Percentiles rank a stretch among this genome's conserved stretches.
These are phyloP conservation scores for Sycophaga agraensis DNA, from an alignment of 1,140 invertebrate genomes.

Conservation along the genomic window DNA sequence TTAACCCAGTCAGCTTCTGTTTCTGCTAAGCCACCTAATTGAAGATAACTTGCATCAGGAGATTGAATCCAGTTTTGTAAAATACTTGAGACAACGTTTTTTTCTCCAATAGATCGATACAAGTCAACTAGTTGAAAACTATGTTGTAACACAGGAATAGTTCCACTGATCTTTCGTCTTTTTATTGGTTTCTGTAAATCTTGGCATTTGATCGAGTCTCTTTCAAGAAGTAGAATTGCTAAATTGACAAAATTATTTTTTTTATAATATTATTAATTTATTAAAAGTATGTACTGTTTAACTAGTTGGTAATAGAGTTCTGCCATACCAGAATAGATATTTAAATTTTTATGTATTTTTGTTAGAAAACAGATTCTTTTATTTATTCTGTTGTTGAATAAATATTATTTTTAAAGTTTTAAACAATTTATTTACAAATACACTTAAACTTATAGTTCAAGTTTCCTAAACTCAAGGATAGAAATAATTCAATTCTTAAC, in stretches of 20 bases:
- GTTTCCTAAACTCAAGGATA: too few relatives aligned
- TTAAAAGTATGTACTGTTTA: too few relatives aligned
- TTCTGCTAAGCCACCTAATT: conserved; percentile 41
- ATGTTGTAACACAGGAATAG: conserved; percentile 8
- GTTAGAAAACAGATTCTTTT: too few relatives aligned
- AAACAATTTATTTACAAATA: too few relatives aligned
- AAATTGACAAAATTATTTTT: conserved; percentile 42
- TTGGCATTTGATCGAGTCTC: conserved; percentile 54
- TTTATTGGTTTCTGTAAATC: background rate
- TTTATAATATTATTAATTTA: too few relatives aligned
- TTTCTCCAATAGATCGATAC: conserved; percentile 65
- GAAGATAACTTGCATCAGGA: conserved; percentile 32
- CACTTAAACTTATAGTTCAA: too few relatives aligned
- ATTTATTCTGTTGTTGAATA: too few relatives aligned
- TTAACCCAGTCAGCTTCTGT: conserved; percentile 57
- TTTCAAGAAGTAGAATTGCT: conserved; percentile 66
- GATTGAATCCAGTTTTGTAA: conserved; percentile 50
- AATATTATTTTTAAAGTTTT: too few relatives aligned
- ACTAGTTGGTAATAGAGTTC: too few relatives aligned
- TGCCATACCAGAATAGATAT: too few relatives aligned
- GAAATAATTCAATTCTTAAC: too few relatives aligned
- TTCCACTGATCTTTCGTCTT: background rate
- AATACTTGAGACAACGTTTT: conserved; percentile 64
- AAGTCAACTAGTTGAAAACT: conserved; percentile 63
- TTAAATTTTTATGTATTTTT: too few relatives aligned